phyloP scores from a whole-genome alignment of 2,797 vertebrate species.

The Morus bassanus region DNA sequence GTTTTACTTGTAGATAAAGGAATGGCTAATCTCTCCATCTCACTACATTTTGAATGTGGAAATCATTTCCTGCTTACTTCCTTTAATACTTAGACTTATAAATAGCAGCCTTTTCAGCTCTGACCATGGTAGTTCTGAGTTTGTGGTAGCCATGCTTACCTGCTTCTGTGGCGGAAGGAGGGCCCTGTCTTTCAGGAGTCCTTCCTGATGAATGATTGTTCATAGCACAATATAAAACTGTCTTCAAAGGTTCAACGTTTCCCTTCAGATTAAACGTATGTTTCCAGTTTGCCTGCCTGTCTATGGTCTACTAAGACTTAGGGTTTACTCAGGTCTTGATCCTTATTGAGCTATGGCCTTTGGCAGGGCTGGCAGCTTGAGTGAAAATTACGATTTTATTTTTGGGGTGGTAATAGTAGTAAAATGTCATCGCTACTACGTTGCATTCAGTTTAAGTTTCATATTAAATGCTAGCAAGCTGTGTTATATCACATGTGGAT shows the following conservation, averaged over 20 bases:
- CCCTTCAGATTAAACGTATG: not conserved
- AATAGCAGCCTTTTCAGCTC: not conserved
- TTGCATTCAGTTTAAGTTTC: not conserved
- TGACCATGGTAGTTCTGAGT: not conserved
- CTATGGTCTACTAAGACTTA: too few relatives aligned
- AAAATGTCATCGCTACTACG: not conserved
- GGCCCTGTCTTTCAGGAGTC: not conserved
- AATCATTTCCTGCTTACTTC: conserved; percentile 13
- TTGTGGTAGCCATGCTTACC: not conserved
- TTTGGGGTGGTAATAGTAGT: not conserved
- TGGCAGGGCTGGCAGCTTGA: not conserved
- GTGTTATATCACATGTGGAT: not conserved
- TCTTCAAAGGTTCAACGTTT: not conserved
- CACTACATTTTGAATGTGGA: not conserved
- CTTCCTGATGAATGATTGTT: not conserved
- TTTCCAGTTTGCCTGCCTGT: not conserved
- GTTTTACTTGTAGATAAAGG: conserved; percentile 44
- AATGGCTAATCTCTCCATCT: conserved; percentile 33
- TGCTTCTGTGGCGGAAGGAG: not conserved
- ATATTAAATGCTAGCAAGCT: not conserved
- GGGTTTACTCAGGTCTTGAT: not conserved
- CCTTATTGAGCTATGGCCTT: not conserved
- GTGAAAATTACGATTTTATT: not conserved
- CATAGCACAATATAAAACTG: not conserved
- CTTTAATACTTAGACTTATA: not conserved